phyloP scores from a whole-genome alignment of 2,888 invertebrate species.

The Cyaniris semiargus region DNA sequence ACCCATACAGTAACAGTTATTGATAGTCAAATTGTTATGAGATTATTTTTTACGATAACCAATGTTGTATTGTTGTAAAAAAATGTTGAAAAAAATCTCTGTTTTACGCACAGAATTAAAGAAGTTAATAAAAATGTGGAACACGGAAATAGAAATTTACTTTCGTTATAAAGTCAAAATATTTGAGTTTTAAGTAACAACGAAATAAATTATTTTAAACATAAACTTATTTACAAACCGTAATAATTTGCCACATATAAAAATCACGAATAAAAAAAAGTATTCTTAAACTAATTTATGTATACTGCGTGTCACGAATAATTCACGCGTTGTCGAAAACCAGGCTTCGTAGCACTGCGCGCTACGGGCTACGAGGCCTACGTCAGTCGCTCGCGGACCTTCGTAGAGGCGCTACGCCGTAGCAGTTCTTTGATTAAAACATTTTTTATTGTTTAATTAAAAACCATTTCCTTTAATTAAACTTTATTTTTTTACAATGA shows the following conservation, averaged over 20 bases:
- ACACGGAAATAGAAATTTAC: too few species aligned
- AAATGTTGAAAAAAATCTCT: background rate
- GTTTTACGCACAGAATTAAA: background rate
- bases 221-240: too few species aligned
- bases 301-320: background rate
- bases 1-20: background rate
- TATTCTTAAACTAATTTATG: background rate
- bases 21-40: background rate
- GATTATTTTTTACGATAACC: background rate
- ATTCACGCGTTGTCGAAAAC: background rate
- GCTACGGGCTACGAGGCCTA: slow-evolving; percentile 53
- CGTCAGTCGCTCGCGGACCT: slow-evolving; percentile 62
- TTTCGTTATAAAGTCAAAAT: too few species aligned
- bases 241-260: background rate
- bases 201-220: too few species aligned
- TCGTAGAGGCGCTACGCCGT: slow-evolving; percentile 53
- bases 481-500: background rate
- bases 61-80: too few species aligned
- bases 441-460: slow-evolving; percentile 55
- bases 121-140: too few species aligned
- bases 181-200: too few species aligned
- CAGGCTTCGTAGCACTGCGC: slow-evolving; percentile 56
- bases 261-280: background rate
- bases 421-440: slow-evolving; percentile 46
- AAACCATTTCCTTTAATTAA: slow-evolving; percentile 43